A percentile compares a stretch with the other conserved stretches of the same genome.
Conservation (phyloP, 2,797 vertebrate species). For the Carcharodon carcharias region DNA sequence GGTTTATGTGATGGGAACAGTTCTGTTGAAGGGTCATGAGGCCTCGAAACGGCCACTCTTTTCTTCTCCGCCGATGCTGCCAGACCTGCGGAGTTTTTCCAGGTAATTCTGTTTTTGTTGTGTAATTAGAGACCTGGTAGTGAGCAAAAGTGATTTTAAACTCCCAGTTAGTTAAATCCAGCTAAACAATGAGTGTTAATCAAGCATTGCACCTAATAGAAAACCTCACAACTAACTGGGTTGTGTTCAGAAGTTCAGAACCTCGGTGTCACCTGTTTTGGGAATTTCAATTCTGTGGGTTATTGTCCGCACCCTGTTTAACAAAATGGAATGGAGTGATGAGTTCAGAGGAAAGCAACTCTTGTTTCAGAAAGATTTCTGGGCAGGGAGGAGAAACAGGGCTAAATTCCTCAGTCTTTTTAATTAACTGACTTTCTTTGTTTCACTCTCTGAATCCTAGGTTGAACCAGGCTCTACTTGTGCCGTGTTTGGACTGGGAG, state of each 20-base stretch:
- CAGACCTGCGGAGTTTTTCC: no score
- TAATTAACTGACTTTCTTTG: neutral
- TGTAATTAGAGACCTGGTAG: neutral
- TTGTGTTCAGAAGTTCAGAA: neutral
- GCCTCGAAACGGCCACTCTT: no score
- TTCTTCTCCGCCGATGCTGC: no score
- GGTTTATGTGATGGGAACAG: neutral
- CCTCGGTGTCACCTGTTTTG: neutral
- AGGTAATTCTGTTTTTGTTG: no score
- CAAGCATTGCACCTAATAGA: neutral
- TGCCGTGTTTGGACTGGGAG: conserved; percentile 85
- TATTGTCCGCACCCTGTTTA: neutral
- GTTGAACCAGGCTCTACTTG: conserved; percentile 83
- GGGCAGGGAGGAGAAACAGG: neutral
- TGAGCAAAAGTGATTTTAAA: neutral
- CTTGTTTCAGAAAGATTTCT: neutral
- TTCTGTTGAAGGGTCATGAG: no score
- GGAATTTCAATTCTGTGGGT: neutral
- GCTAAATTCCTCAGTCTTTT: neutral
- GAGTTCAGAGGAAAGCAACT: neutral
- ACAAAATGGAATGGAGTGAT: neutral
- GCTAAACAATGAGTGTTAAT: neutral
- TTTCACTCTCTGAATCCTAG: conserved; percentile 49
- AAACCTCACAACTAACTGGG: neutral
- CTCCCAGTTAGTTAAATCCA: neutral